These are phyloP conservation scores for Triops longicaudatus DNA, from an alignment of 1,140 invertebrate genomes.

Conservation along the genomic window DNA sequence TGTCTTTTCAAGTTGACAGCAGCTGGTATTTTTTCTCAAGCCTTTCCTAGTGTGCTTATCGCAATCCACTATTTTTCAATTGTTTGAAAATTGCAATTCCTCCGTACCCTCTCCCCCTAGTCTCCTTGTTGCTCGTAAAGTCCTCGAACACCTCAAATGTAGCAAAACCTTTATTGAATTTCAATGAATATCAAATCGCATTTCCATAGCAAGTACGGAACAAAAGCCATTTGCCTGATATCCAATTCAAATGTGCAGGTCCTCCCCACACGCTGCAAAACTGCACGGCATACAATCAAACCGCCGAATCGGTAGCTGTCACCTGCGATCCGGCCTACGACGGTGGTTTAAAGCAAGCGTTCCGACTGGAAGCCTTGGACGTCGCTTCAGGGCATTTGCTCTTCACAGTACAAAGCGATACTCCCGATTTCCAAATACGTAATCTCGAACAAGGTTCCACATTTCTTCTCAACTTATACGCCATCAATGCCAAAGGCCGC, in stretches of 20 bases:
- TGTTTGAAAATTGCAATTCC: background rate
- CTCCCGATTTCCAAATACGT: constrained; percentile 53
- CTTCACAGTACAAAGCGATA: constrained; percentile 22
- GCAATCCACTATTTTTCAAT: background rate
- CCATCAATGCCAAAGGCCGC: constrained; percentile 67
- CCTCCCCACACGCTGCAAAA: constrained; percentile 36
- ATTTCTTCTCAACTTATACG: constrained; percentile 63
- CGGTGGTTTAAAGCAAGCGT: constrained; percentile 35
- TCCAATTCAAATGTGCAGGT: constrained; percentile 28
- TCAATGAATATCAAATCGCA: background rate
- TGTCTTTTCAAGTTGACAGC: constrained; percentile 75
- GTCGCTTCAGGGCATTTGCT: constrained; percentile 27
- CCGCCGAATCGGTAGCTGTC: constrained; percentile 34
- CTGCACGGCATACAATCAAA: constrained; percentile 36
- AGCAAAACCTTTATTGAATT: background rate
- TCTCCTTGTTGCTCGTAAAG: background rate
- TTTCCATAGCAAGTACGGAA: background rate
- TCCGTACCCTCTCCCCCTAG: background rate
- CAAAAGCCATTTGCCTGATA: background rate
- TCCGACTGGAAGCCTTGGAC: constrained; percentile 35
- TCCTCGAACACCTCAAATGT: background rate
- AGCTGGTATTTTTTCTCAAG: constrained; percentile 49
- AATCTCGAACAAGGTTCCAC: constrained; percentile 64
- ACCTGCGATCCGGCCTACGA: constrained; percentile 36
- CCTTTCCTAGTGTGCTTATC: background rate